Percentiles rank a stretch among this genome's conserved stretches.
These are phyloP conservation scores for Opisthograptis luteolata DNA, from an alignment of 2,888 invertebrate genomes.

Conservation along the genomic window DNA sequence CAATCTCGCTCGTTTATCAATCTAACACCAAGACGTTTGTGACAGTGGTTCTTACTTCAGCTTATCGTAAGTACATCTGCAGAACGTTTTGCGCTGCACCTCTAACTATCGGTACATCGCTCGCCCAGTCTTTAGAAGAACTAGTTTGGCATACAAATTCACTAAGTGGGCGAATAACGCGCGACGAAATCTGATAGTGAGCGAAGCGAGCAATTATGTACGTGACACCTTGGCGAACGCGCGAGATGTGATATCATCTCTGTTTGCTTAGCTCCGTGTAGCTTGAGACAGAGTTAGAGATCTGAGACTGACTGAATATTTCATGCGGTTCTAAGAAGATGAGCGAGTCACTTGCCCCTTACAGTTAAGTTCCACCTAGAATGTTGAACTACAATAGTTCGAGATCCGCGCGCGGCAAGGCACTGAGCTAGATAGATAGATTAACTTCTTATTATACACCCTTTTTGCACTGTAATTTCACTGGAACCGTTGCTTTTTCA, in stretches of 20 bases:
- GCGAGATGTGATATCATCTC: conserved; percentile 53
- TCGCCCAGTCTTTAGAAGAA: conserved; percentile 43
- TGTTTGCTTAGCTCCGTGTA: conserved; percentile 35
- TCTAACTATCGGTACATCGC: conserved; percentile 13
- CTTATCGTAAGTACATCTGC: conserved; percentile 62
- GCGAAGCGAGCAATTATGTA: conserved; percentile 70
- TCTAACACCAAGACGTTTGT: conserved; percentile 53
- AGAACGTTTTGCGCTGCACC: conserved; percentile 31
- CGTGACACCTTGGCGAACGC: conserved; percentile 70
- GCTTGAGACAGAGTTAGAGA: neutral
- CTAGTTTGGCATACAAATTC: conserved; percentile 76
- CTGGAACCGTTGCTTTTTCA: no score
- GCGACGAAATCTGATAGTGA: conserved; percentile 63
- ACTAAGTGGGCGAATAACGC: conserved; percentile 67
- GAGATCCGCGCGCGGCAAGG: no score
- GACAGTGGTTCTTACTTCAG: conserved; percentile 51
- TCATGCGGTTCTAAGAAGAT: neutral
- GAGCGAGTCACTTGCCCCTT: no score
- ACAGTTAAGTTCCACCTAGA: no score
- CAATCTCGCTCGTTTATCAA: conserved; percentile 68
- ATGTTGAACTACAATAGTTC: no score
- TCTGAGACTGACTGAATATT: neutral
- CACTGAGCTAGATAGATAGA: no score
- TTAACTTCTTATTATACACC: no score
- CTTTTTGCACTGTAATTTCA: no score